Conservation (phyloP, 1,140 invertebrate genomes). For the Aradophagus sp. region DNA sequence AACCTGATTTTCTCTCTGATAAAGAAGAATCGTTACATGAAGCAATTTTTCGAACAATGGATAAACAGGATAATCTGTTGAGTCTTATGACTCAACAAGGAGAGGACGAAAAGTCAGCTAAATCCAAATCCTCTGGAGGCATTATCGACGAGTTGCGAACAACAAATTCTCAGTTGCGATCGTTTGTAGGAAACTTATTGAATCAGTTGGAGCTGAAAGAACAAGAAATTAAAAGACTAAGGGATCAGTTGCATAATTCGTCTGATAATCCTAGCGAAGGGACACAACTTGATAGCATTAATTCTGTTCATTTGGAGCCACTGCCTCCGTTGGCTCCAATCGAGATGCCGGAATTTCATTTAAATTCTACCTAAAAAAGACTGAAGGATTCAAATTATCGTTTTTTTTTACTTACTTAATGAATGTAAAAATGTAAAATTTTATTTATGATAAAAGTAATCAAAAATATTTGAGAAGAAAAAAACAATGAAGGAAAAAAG, state of each 20-base stretch:
- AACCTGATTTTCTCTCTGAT: conserved; percentile 50
- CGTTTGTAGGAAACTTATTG: conserved; percentile 77
- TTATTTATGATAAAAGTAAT: conserved; percentile 2
- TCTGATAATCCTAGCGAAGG: conserved; percentile 58
- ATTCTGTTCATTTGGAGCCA: conserved; percentile 63
- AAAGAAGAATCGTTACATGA: conserved; percentile 74
- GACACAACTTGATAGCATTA: conserved; percentile 57
- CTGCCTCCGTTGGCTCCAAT: conserved; percentile 76
- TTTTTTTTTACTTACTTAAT: too few species aligned
- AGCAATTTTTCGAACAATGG: conserved; percentile 77
- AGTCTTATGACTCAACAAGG: conserved; percentile 61
- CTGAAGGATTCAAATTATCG: conserved; percentile 6
- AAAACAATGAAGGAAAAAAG: too few species aligned
- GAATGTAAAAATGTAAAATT: too few species aligned
- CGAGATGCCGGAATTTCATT: conserved; percentile 78
- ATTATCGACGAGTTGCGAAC: conserved; percentile 80
- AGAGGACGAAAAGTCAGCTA: conserved; percentile 68
- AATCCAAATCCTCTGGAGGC: conserved; percentile 76
- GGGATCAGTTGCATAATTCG: conserved; percentile 63
- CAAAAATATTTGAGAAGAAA: too few species aligned
- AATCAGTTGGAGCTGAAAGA: conserved; percentile 78
- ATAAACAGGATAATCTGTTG: conserved; percentile 78
- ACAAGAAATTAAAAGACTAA: conserved; percentile 76
- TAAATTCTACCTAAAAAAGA: conserved; percentile 62
- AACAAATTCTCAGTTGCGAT: conserved; percentile 76